Base-by-base conservation (phyloP, 2,113 vertebrate species). In the Microtus richardsoni region DNA sequence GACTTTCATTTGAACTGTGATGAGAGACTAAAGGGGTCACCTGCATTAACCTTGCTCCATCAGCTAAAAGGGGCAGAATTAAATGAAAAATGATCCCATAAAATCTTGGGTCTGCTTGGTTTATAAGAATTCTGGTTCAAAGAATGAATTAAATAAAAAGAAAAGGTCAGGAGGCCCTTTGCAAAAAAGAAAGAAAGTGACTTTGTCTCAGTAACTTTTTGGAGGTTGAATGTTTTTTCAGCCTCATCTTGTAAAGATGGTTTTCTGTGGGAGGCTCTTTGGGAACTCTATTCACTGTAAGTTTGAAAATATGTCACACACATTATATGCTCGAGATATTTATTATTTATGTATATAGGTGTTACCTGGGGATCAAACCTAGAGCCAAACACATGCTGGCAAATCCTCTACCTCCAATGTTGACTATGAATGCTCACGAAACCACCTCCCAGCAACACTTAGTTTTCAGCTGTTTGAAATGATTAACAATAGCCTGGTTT, bases 171-270 rank as follows among this genome's bases (percentile, higher is more conserved):
- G 9, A 47, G 3, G 54, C 33, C 12, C 66, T 93, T 91, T 60
- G 16, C 49, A 88, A 36, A 86, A 58, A 78, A 60, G 66, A 92
- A 95, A 16, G 33, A 91, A 94, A 88, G 91, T 66, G 33, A 79
- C 75, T 91, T 95, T 91, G 87, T 60, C 33, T 58, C 41, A 68
- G 75, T 62, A 22, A 77, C 92, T 44, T 49, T 84, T 96, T 64
- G 88, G 11, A 91, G 16, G 13, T 82, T 95, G 22, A 44, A 64
- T n/a, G 30, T 54, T 96, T 95, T 73, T 73, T 64, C 41, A 89
- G 4, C 41, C 11, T 12, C 8, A 33, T 36, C 6, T 2, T 66
- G 58, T 14, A 73, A 66, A 24, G 30, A 24, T 92, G 71, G n/a
- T 26, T 87, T 94, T 52, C 47, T 73, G 60, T 62, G 16, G 13